These are phyloP conservation scores for Rotaria macrura DNA, from an alignment of 2,888 invertebrate species.

Conservation along the genomic window DNA sequence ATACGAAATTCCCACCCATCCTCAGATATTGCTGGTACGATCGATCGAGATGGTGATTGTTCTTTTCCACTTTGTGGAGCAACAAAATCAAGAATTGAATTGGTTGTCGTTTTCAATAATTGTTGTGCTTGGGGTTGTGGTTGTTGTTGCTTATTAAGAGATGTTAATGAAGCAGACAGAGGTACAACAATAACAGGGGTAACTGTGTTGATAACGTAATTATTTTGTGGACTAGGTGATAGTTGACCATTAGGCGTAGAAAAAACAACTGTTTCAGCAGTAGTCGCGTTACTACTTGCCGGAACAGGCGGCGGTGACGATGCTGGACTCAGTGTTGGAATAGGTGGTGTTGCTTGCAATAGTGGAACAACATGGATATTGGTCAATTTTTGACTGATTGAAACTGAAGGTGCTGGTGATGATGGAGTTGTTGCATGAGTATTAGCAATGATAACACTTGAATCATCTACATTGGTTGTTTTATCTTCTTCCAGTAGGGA, in stretches of 20 bases:
- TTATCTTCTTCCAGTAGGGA: not conserved
- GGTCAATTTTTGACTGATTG: not conserved
- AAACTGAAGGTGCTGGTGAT: not conserved
- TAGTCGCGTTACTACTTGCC: too few relatives aligned
- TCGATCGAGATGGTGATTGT: not conserved
- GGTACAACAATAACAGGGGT: not conserved
- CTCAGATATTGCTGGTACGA: not conserved
- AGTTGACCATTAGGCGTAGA: slow-evolving; percentile 20
- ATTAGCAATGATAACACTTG: not conserved
- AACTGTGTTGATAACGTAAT: not conserved
- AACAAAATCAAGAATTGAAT: not conserved
- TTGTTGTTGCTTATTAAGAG: not conserved
- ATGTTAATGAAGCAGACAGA: not conserved
- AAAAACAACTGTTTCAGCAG: not conserved
- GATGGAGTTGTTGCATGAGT: not conserved
- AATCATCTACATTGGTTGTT: not conserved
- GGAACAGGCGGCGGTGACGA: not conserved
- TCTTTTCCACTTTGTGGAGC: not conserved
- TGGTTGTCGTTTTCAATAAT: not conserved
- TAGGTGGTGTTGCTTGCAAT: not conserved
- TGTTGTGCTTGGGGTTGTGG: too few relatives aligned
- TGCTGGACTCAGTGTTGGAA: not conserved
- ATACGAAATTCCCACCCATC: not conserved
- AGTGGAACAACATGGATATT: not conserved
- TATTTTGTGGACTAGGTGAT: not conserved